A percentile compares a stretch with the other conserved stretches of the same genome.
Evolutionary conservation across 2,888 invertebrate species (phyloP).

Genomic region (Neoitamus cyanurus): DNA sequence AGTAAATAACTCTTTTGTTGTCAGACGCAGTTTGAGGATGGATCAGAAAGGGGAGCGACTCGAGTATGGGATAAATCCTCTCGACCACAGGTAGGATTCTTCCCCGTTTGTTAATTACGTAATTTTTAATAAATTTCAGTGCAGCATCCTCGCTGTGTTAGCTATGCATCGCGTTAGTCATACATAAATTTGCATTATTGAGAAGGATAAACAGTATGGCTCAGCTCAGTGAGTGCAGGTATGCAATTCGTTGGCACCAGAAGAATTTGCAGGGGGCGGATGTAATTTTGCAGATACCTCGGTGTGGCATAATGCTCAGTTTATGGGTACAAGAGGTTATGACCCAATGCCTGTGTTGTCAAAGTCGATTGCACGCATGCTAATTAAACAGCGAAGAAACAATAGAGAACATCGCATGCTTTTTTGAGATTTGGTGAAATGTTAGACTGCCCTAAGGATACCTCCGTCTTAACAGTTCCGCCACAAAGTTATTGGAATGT

Average conservation of each 20-base stretch:
- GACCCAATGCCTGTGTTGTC: not conserved
- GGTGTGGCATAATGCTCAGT: not conserved
- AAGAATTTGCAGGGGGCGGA: not conserved
- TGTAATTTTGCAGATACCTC: not conserved
- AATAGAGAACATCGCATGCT: no score
- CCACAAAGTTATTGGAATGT: no score
- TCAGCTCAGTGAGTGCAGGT: not conserved
- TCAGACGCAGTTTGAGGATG: conserved; percentile 17
- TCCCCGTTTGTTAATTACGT: conserved; percentile 4
- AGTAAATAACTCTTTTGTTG: conserved; percentile 16
- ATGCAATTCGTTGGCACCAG: not conserved
- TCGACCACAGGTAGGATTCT: conserved; percentile 25
- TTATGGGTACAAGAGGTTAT: not conserved
- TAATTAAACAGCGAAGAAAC: no score
- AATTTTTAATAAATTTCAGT: not conserved
- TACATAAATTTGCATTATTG: not conserved
- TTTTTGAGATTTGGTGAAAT: no score
- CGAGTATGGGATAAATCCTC: conserved; percentile 27
- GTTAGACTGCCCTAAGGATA: no score
- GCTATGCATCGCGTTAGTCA: not conserved
- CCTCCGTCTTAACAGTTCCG: no score
- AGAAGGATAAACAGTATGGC: not conserved
- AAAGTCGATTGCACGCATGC: no score
- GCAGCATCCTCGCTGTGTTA: not conserved
- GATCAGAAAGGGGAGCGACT: conserved; percentile 25